Conservation (phyloP, 2,888 invertebrate genomes). For the Drosophila macrothrix region DNA sequence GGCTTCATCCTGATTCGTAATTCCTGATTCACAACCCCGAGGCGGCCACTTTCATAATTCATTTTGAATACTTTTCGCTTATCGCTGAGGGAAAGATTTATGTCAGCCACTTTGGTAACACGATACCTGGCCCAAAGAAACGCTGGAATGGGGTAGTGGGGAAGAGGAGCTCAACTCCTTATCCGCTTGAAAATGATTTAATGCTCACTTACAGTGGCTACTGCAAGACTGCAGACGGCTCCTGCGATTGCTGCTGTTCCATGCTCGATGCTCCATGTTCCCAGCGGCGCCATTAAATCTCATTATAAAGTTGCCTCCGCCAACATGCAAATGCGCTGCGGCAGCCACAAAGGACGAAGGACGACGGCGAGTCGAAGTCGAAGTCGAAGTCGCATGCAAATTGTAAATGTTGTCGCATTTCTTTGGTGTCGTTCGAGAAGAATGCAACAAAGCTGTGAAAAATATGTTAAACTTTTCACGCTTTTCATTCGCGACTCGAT, state of each 20-base stretch:
- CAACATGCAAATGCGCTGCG: slow-evolving; percentile 28
- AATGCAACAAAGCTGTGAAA: slow-evolving; percentile 48
- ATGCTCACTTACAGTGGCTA: slow-evolving; percentile 71
- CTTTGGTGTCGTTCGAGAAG: slow-evolving; percentile 22
- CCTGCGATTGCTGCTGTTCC: slow-evolving; percentile 23
- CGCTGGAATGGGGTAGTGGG: slow-evolving; percentile 2
- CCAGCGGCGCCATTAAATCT: slow-evolving; percentile 78
- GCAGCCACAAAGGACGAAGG: background rate
- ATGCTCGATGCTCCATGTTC: slow-evolving; percentile 37
- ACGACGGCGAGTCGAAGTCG: background rate
- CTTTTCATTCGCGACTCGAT: slow-evolving; percentile 21
- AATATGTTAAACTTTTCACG: slow-evolving; percentile 49
- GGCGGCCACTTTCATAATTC: slow-evolving; percentile 67
- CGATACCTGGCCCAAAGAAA: slow-evolving; percentile 51
- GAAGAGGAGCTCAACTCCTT: slow-evolving; percentile 59
- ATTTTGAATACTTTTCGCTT: slow-evolving; percentile 76
- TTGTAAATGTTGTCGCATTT: slow-evolving; percentile 68
- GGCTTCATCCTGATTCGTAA: background rate
- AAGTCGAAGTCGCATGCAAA: slow-evolving; percentile 57
- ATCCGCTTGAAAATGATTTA: slow-evolving; percentile 72
- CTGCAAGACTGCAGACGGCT: slow-evolving; percentile 21
- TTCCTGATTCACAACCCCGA: slow-evolving; percentile 13
- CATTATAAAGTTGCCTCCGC: slow-evolving; percentile 73
- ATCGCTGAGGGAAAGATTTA: slow-evolving; percentile 76
- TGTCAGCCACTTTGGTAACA: slow-evolving; percentile 67